Evolutionary conservation across 2,888 invertebrate species (phyloP), one percentile per base, ranked within the genome.

Genomic region (Laothoe populi): DNA sequence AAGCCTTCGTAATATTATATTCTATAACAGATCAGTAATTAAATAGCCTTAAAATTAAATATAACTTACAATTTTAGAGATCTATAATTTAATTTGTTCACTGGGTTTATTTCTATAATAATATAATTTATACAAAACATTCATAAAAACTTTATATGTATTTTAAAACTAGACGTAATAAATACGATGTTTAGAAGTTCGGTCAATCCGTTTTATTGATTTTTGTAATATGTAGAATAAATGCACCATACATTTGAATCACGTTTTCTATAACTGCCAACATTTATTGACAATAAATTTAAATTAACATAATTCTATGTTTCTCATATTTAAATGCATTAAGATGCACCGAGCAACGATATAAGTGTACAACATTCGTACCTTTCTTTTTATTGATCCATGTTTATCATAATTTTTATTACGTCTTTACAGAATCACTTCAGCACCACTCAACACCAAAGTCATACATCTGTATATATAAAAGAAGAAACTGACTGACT

Each of bases 41-140:
- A 53, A 35, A 8, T 35, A 35, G 4, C 11, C 35, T 4, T 53
- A 35, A 35, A 31, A 31, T 19, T 48, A 44, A 59, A 63, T 48
- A 63, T 60, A 62, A 57, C 13, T 61, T 58, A 38, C 38, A 60
- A 46, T 62, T 59, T 60, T 21, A 42, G 67, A 69, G 67, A 70
- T 71, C 72, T 67, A 48, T 63, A 42, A 60, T 16, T 48, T 63
- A 62, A 63, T 66, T 65, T 63, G 13, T 57, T 59, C 48, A 63
- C 59, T 48, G 19, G 63, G 44, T 26, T 23, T 40, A 26, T 49
- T n/a, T 7, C 24, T 26, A 11, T 16, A 42, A 44, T 16, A 26
- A n/a, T 26, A 26, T 26, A 49, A 26, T 16, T 26, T 26, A 53
- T 31, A 46, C n/a, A 19, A 16, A 31, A n/a, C 26, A 16, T 53